Conservation (phyloP, 2,888 invertebrate species). For the Ptychoptera contaminata region DNA sequence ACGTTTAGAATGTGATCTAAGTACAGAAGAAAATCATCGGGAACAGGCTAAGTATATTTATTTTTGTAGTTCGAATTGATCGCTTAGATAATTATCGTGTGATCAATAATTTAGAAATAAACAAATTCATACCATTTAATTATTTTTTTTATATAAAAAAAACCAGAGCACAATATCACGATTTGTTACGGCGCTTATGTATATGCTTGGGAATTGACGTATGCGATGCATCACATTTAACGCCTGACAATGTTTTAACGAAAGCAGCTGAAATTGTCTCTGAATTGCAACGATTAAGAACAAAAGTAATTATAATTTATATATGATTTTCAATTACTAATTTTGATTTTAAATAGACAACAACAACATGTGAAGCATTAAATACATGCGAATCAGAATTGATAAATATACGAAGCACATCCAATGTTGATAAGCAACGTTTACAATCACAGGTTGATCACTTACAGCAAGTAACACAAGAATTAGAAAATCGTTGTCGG, state of each 20-base stretch:
- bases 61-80: too few relatives aligned
- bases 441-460: conserved; percentile 46
- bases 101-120: too few relatives aligned
- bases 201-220: conserved; percentile 56
- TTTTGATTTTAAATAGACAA: conserved; percentile 8
- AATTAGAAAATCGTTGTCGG: conserved; percentile 54
- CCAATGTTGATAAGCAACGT: conserved; percentile 50
- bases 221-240: conserved; percentile 45
- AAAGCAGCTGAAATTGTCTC: conserved; percentile 65
- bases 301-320: too few relatives aligned
- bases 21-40: conserved; percentile 58
- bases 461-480: conserved; percentile 40
- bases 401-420: conserved; percentile 23
- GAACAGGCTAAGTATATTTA: conserved; percentile 40
- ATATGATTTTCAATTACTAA: too few relatives aligned
- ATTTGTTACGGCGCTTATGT: conserved; percentile 54
- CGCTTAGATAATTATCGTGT: conserved; percentile 12
- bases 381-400: conserved; percentile 28
- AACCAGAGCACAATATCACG: conserved; percentile 40
- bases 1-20: conserved; percentile 52
- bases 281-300: conserved; percentile 48
- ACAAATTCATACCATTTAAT: too few relatives aligned
- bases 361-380: conserved; percentile 30
- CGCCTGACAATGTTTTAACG: conserved; percentile 56
- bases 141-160: not conserved